Evolutionary conservation across 2,113 vertebrate species (phyloP).

Genomic region (Heterocephalus glaber): DNA sequence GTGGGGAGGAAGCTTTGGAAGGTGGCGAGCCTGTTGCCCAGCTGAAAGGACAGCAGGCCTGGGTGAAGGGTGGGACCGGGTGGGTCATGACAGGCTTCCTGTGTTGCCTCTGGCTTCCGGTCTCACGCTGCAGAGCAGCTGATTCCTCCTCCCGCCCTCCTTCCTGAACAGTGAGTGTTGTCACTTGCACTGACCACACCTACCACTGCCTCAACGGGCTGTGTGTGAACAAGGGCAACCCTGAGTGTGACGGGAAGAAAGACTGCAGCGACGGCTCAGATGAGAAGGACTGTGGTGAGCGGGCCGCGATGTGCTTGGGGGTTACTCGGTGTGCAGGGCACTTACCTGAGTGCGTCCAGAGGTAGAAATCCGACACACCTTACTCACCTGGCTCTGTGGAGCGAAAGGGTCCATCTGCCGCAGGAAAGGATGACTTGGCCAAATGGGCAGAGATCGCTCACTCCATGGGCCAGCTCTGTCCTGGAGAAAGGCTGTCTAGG

Average conservation of each 20-base stretch:
- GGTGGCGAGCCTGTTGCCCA: not conserved
- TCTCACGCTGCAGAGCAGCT: not conserved
- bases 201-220: slow-evolving; percentile 87
- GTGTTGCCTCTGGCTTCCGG: not conserved
- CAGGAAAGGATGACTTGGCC: not conserved
- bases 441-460: not conserved
- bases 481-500: not conserved
- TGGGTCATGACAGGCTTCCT: not conserved
- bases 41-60: not conserved
- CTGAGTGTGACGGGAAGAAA: slow-evolving; percentile 88
- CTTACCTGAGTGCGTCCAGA: accelerated
- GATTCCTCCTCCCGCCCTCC: not conserved
- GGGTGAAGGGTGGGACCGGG: not conserved
- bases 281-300: slow-evolving; percentile 90
- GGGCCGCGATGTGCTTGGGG: accelerated
- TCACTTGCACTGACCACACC: slow-evolving; percentile 85
- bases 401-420: not conserved
- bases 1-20: not conserved
- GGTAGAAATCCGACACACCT: accelerated
- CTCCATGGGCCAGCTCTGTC: not conserved
- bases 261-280: slow-evolving; percentile 93
- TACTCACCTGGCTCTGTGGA: not conserved
- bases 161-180: accelerated
- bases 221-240: slow-evolving; percentile 92
- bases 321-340: not conserved